phyloP scores from a whole-genome alignment of 2,113 vertebrate genomes.

The Silurus glanis region DNA sequence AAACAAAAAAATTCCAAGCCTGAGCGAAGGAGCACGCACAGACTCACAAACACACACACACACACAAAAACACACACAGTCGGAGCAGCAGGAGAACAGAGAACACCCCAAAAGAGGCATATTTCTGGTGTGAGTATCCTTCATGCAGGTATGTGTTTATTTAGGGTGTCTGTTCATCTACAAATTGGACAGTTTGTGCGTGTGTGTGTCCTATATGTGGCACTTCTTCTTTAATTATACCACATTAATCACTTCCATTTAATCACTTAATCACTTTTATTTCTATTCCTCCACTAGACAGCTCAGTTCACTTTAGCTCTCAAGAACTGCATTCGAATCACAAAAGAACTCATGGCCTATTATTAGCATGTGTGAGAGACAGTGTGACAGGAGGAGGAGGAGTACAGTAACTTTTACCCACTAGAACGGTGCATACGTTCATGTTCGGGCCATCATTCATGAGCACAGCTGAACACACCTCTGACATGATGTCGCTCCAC shows the following conservation, averaged over 20 bases:
- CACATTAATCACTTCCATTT: not conserved
- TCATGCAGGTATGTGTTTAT: not conserved
- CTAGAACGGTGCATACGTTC: not conserved
- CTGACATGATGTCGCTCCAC: conserved; percentile 16
- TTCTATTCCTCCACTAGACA: not conserved
- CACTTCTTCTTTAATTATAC: not conserved
- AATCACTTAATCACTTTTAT: not conserved
- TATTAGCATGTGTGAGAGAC: not conserved
- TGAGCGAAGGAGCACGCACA: conserved; percentile 8
- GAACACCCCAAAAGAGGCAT: not conserved
- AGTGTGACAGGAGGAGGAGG: not conserved
- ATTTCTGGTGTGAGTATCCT: conserved; percentile 32
- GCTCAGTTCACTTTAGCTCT: not conserved
- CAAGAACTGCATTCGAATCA: not conserved
- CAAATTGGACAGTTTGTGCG: not conserved
- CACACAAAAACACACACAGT: not conserved
- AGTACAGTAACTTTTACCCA: not conserved
- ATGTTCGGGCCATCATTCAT: not conserved
- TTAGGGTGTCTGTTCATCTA: not conserved
- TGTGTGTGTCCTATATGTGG: not conserved
- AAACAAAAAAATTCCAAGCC: conserved; percentile 18
- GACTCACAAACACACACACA: not conserved
- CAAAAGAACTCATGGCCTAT: not conserved
- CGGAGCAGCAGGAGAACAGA: not conserved
- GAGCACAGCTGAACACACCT: conserved; percentile 11